These are phyloP conservation scores for Poeciliopsis infans DNA, from an alignment of 2,797 vertebrate genomes.

Conservation along the genomic window DNA sequence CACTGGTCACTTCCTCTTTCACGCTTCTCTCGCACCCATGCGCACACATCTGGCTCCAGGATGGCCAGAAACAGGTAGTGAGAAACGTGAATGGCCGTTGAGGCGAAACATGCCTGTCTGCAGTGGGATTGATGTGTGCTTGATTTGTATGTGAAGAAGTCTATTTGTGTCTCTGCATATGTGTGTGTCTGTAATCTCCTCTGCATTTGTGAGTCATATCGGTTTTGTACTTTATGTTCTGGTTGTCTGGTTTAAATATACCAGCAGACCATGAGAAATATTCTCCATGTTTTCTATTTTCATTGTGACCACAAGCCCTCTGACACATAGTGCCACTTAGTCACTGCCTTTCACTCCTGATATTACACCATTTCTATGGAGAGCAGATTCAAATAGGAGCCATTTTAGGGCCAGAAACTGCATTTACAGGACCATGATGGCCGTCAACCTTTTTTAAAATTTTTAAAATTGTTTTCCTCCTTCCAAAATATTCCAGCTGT, in stretches of 20 bases:
- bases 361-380: conserved; percentile 42
- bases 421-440: conserved; percentile 47
- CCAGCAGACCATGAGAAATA: conserved; percentile 64
- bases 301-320: conserved; percentile 53
- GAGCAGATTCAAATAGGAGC: conserved; percentile 47
- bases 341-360: conserved; percentile 39
- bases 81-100: conserved; percentile 58
- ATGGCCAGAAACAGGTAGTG: conserved; percentile 74
- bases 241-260: conserved; percentile 71
- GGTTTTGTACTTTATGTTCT: conserved; percentile 48
- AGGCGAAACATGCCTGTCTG: conserved; percentile 53
- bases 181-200: conserved; percentile 42
- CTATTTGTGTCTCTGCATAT: conserved; percentile 28
- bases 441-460: background rate
- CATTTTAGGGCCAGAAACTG: conserved; percentile 55
- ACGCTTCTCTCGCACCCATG: conserved; percentile 3
- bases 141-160: conserved; percentile 47
- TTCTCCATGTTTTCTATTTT: conserved; percentile 47
- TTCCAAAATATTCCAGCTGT: conserved; percentile 23
- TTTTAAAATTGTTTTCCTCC: background rate
- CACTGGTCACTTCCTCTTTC: conserved; percentile 56
- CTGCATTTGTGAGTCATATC: conserved; percentile 54
- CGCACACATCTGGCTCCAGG: conserved; percentile 36
- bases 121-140: conserved; percentile 32
- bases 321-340: conserved; percentile 53